Evolutionary conservation across 2,113 vertebrate species (phyloP).

Genomic region (Malurus cyaneus): DNA sequence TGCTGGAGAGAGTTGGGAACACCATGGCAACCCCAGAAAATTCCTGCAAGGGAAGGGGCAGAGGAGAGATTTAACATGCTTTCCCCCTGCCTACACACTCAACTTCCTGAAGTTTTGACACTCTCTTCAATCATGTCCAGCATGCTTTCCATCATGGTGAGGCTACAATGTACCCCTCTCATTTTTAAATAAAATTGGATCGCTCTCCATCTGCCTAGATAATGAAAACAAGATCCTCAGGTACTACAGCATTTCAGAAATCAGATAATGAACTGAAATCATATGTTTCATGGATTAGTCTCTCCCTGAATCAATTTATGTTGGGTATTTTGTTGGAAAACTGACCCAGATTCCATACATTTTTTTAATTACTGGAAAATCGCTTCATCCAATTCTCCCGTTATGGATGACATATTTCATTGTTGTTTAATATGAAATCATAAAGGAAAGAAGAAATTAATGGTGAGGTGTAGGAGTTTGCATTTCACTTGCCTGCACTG

Average conservation of each 20-base stretch:
- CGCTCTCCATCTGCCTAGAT: background rate
- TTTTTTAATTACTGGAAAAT: slow-evolving; percentile 62
- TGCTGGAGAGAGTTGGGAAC: background rate
- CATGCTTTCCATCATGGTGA: background rate
- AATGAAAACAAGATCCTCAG: slow-evolving; percentile 29
- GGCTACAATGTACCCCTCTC: background rate
- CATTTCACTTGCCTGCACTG: background rate
- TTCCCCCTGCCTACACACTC: background rate
- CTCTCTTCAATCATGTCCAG: background rate
- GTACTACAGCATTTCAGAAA: slow-evolving; percentile 6
- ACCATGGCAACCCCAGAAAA: background rate
- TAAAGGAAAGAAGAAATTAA: slow-evolving; percentile 6
- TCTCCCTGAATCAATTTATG: slow-evolving; percentile 27
- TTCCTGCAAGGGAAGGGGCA: background rate
- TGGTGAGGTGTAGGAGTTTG: background rate
- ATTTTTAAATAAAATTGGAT: background rate
- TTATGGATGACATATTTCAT: slow-evolving; percentile 43
- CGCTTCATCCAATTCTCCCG: slow-evolving; percentile 1
- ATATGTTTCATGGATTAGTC: slow-evolving; percentile 13
- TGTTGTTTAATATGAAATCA: background rate
- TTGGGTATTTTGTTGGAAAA: slow-evolving; percentile 33
- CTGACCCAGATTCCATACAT: slow-evolving; percentile 37
- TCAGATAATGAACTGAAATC: slow-evolving; percentile 44
- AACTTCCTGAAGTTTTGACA: background rate
- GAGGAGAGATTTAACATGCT: background rate